Evolutionary conservation across 2,888 invertebrate species (phyloP), one percentile per base, ranked within the genome.

Genomic region (Eristalis tenax): DNA sequence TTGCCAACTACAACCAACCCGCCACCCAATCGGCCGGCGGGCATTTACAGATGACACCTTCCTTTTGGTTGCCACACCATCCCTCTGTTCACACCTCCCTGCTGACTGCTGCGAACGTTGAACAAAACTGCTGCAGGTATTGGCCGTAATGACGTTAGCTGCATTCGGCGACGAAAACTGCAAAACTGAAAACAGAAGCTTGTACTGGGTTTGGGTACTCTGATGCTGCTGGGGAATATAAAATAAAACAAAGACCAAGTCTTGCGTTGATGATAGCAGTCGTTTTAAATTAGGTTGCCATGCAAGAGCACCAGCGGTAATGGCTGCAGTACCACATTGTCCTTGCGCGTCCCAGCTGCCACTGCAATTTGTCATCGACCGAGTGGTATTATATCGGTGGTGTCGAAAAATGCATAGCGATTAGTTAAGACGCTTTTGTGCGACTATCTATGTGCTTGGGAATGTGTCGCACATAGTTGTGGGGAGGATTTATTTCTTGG

Each of bases 71-170:
- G 50, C 64, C 61, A 50, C 76, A 38, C 32, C 22, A 59, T 50
- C 71, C 64, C 38, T 6, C 66, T 22, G 11, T 38, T 64, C 61
- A 50, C 61, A 65, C 22, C 71, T 8, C 22, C 26, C 56, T 50
- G 38, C 35, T 11, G 22, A 35, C 66, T 71, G 18, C 57, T 35
- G 40, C 63, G 63, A 56, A 57, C 71, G 71, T 57, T 35, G 73
- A 81, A 35, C 75, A 69, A 35, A 82, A 82, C n/a, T 71, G 75
- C 87, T 83, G 83, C 87, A 83, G 87, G 87, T 87, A 83, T 83
- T 83, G 68, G 83, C 63, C 83, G 64, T 83, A 87, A 87, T 87
- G 87, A 83, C 83, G 79, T 79, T 79, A 80, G 75, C 83, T 76
- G 81, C 63, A 80, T 80, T 80, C 73, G 71, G 64, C 68, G 83